phyloP scores from a whole-genome alignment of 2,888 invertebrate species.

The Oxytorus armatus region DNA sequence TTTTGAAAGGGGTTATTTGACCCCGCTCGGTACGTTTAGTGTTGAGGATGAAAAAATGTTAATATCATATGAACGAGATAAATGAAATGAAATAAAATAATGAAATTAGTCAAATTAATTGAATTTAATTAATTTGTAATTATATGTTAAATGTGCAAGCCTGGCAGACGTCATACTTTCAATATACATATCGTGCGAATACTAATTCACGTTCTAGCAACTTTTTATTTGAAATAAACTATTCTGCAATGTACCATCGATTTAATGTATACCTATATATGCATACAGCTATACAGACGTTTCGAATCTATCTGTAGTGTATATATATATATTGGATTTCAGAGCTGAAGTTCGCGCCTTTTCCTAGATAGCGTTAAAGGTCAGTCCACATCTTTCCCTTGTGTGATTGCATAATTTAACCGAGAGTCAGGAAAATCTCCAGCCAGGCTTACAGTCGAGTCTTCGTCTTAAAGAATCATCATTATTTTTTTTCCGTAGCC shows the following conservation, averaged over 20 bases:
- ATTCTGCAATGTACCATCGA: slow-evolving; percentile 1
- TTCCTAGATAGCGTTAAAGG: slow-evolving; percentile 68
- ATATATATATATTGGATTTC: slow-evolving; percentile 12
- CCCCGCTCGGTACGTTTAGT: too few relatives aligned
- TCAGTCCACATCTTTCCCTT: slow-evolving; percentile 62
- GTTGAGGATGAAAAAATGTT: not conserved
- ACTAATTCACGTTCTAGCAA: slow-evolving; percentile 35
- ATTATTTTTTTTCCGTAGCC: too few relatives aligned
- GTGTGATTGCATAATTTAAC: slow-evolving; percentile 69
- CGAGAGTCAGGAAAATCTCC: slow-evolving; percentile 31
- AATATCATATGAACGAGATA: not conserved
- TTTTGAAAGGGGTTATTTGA: too few relatives aligned
- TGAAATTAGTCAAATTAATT: not conserved
- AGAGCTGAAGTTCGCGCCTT: slow-evolving; percentile 45
- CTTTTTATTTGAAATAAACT: slow-evolving; percentile 23
- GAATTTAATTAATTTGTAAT: not conserved
- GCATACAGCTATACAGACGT: not conserved
- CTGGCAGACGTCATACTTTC: slow-evolving; percentile 1
- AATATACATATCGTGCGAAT: slow-evolving; percentile 57
- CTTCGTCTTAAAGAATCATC: slow-evolving; percentile 4
- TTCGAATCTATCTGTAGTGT: slow-evolving; percentile 9
- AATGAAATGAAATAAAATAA: not conserved
- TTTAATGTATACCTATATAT: slow-evolving; percentile 16
- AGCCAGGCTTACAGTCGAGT: slow-evolving; percentile 11
- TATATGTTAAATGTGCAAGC: not conserved